A percentile compares a stretch with the other conserved stretches of the same genome.
Conservation (phyloP, 92 coral and sea anemone species). For the Parazoanthus swiftii region DNA sequence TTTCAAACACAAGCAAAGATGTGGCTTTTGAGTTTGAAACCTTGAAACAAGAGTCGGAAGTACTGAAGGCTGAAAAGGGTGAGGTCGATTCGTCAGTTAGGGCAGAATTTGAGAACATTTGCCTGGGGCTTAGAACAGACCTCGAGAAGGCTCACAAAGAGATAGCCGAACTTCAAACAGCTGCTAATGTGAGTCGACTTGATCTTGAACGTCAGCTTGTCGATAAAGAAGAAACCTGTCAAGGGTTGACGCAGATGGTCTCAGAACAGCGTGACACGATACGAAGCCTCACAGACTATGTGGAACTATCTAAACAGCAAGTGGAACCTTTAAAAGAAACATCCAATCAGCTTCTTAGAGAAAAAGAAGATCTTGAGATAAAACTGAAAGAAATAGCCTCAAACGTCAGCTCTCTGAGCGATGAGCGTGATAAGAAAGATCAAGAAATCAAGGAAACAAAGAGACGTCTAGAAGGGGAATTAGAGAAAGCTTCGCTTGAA, state of each 20-base stretch:
- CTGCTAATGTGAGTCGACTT: conserved; percentile 50
- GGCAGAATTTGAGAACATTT: conserved; percentile 59
- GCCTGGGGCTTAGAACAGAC: conserved; percentile 50
- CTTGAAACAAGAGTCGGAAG: conserved; percentile 37
- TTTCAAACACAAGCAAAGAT: conserved; percentile 11
- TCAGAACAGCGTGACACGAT: conserved; percentile 68
- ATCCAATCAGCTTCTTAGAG: conserved; percentile 53
- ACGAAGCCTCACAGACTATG: conserved; percentile 10
- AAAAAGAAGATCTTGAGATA: conserved; percentile 53
- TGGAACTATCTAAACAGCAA: conserved; percentile 25
- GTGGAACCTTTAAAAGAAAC: conserved; percentile 38
- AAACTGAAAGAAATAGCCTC: conserved; percentile 3
- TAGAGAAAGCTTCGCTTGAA: conserved; percentile 56
- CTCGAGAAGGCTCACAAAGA: conserved; percentile 45
- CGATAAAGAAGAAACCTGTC: conserved; percentile 80
- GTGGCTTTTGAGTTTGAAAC: conserved; percentile 37
- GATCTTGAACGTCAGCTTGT: conserved; percentile 59
- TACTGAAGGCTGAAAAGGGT: conserved; percentile 48
- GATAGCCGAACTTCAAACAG: conserved; percentile 43
- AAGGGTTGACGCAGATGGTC: conserved; percentile 60
- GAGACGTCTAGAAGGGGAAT: conserved; percentile 48
- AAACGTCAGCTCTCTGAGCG: conserved; percentile 28
- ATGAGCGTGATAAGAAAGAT: conserved; percentile 44
- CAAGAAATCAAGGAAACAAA: conserved; percentile 47
- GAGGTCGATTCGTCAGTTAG: conserved; percentile 47